Evolutionary conservation across 2,888 invertebrate species (phyloP), one percentile per base, ranked within the genome.

Genomic region (Tachina fera): DNA sequence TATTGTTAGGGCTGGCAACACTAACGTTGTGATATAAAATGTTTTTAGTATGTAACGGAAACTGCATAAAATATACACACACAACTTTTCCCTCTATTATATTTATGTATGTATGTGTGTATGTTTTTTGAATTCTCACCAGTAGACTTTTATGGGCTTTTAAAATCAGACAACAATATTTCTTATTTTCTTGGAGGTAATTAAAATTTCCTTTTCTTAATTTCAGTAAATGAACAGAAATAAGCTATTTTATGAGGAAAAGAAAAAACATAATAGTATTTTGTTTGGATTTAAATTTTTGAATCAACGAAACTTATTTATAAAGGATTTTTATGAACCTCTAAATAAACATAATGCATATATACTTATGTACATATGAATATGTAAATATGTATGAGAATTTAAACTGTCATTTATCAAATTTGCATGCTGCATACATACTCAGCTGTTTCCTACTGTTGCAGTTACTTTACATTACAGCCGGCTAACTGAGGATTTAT

Each of bases 11-110:
- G 22, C 13, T 22, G 19, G 16, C 51, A 51, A 16, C 6, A 51
- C 3, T 51, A 16, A 16, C 9, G 10, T 9, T 16, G 6, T 51
- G 1, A 16, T 56, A 56, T 16, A 53, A 56, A 11, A 16, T 56
- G 11, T 22, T 6, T n/a, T 16, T 9, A 61, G 49, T 68, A 53
- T 78, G 72, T 78, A 79, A 79, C 79, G 79, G 83, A 84, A 72
- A 72, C 65, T 51, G 39, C 47, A 49, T 39, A 49, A 56, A 56
- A 65, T 74, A 13, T 41, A 49, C 14, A 13, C 51, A 49, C 14
- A 63, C n/a, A 51, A 22, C 0, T 41, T 41, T 61, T 51, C 49
- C 51, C 6, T 51, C 43, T 14, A 60, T 19, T 61, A 41, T 51
- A 51, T 19, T 41, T 31, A n/a, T 1, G 6, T 31, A 31, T 4